phyloP scores from a whole-genome alignment of 64 coral and sea anemone genomes.

The Pocillopora verrucosa region DNA sequence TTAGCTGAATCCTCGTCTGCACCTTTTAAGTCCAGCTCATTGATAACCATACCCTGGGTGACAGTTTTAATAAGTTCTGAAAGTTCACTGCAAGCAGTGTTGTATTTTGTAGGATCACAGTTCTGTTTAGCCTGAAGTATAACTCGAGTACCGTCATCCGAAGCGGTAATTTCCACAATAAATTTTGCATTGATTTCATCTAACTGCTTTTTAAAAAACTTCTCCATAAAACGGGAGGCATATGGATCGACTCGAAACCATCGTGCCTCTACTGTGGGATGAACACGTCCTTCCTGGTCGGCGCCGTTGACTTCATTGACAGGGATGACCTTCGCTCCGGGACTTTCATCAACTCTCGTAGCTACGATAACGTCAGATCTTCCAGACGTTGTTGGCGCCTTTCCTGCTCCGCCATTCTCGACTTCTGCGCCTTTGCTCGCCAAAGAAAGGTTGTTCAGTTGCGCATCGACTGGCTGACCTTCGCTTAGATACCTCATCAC shows the following conservation, averaged over 20 bases:
- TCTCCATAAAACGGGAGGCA: not conserved
- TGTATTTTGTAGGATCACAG: not conserved
- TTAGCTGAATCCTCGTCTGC: not conserved
- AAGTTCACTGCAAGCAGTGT: not conserved
- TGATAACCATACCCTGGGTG: conserved; percentile 22
- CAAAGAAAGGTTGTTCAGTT: not conserved
- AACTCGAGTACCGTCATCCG: not conserved
- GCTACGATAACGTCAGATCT: not conserved
- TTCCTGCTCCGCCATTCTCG: not conserved
- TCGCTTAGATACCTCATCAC: not conserved
- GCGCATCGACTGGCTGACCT: not conserved
- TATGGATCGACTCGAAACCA: not conserved
- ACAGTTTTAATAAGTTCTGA: not conserved
- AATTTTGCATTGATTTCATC: not conserved
- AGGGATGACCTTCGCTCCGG: not conserved
- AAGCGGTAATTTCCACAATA: not conserved
- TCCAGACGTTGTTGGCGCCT: not conserved
- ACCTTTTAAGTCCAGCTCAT: not conserved
- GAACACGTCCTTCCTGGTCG: not conserved
- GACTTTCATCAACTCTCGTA: not conserved
- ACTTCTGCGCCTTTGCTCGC: not conserved
- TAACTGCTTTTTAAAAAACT: not conserved
- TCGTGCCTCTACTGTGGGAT: not conserved
- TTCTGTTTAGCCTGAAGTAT: not conserved
- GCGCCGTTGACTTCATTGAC: not conserved